These are phyloP conservation scores for Emesis furor DNA, from an alignment of 2,888 invertebrate species.

Conservation along the genomic window DNA sequence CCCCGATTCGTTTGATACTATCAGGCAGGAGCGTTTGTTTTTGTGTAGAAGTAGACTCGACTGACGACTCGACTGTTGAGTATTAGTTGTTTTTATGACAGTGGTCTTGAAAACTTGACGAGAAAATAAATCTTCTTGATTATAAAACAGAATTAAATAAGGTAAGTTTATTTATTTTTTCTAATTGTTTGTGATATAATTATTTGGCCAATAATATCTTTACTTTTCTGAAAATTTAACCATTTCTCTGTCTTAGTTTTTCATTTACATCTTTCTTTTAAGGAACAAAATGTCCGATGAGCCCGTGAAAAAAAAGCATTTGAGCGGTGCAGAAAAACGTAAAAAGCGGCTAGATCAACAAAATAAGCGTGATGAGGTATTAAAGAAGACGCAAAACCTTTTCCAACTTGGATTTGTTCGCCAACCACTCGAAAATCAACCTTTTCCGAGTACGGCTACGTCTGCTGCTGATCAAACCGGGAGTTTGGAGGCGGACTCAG, in stretches of 20 bases:
- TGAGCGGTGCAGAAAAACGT: slow-evolving; percentile 40
- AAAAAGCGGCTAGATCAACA: slow-evolving; percentile 24
- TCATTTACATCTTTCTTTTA: slow-evolving; percentile 11
- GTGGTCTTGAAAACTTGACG: slow-evolving; percentile 9
- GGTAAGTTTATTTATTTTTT: slow-evolving; percentile 15
- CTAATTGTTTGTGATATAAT: slow-evolving; percentile 20
- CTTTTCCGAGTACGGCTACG: slow-evolving; percentile 27
- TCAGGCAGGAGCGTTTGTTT: slow-evolving; percentile 20
- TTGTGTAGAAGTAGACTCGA: slow-evolving; percentile 12
- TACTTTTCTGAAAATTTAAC: slow-evolving; percentile 2
- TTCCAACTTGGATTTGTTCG: slow-evolving; percentile 19
- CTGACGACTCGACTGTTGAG: not conserved
- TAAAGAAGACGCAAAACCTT: slow-evolving; percentile 26
- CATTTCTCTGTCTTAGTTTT: not conserved
- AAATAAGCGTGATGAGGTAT: slow-evolving; percentile 16
- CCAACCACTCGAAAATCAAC: slow-evolving; percentile 27
- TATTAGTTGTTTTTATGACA: slow-evolving; percentile 19
- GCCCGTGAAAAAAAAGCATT: slow-evolving; percentile 38
- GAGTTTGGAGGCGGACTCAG: slow-evolving; percentile 35
- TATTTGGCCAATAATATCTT: slow-evolving; percentile 15
- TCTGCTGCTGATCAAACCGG: slow-evolving; percentile 23
- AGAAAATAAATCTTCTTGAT: slow-evolving; percentile 25
- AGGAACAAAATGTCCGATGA: slow-evolving; percentile 38
- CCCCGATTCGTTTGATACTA: slow-evolving; percentile 15
- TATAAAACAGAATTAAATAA: slow-evolving; percentile 30